Percentiles rank a stretch among this genome's conserved stretches.
phyloP scores from a whole-genome alignment of 1,140 invertebrate species.

The Cydia strobilella region DNA sequence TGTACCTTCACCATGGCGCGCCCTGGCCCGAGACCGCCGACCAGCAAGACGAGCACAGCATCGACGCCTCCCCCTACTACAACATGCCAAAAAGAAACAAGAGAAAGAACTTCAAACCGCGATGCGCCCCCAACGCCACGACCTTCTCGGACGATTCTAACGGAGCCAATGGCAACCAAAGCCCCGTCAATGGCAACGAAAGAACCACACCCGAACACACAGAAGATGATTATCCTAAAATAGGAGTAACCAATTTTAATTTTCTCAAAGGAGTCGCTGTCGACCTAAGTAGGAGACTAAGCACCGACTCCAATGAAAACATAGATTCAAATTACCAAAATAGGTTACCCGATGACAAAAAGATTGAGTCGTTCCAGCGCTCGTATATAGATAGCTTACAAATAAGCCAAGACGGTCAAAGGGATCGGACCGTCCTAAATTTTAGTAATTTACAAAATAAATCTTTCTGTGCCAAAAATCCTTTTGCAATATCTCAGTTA shows the following conservation, averaged over 20 bases:
- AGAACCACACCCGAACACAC: conserved; percentile 63
- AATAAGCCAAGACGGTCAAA: conserved; percentile 63
- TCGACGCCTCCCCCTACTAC: conserved; percentile 74
- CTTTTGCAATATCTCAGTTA: conserved; percentile 79
- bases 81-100: conserved; percentile 83
- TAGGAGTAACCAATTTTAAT: conserved; percentile 77
- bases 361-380: conserved; percentile 72
- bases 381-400: conserved; percentile 78
- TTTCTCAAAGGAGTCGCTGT: conserved; percentile 76
- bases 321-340: conserved; percentile 74
- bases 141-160: conserved; percentile 77
- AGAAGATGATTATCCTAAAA: conserved; percentile 68
- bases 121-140: conserved; percentile 81
- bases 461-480: conserved; percentile 80
- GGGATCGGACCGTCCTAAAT: conserved; percentile 68
- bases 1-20: conserved; percentile 71
- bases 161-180: conserved; percentile 68
- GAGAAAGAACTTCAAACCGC: conserved; percentile 85
- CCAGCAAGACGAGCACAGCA: conserved; percentile 73
- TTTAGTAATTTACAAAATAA: conserved; percentile 78
- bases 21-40: conserved; percentile 65
- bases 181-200: conserved; percentile 76
- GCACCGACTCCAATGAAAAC: conserved; percentile 79
- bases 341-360: conserved; percentile 70
- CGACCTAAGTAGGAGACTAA: conserved; percentile 75